Conservation (phyloP, 2,797 vertebrate genomes). For the Pampus argenteus region DNA sequence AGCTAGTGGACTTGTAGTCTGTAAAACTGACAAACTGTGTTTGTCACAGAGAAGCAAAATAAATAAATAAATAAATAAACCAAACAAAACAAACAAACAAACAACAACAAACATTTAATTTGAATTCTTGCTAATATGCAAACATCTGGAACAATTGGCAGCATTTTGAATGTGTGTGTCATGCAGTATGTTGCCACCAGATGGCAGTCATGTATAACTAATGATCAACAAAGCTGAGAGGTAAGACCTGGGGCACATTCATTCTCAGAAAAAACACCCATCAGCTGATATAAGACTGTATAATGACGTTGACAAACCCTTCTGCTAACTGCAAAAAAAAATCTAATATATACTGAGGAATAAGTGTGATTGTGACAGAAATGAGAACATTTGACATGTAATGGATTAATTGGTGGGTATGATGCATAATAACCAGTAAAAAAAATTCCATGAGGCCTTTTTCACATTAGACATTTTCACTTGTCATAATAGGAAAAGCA, state of each 20-base stretch:
- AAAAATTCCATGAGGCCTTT: no score
- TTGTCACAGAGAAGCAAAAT: no score
- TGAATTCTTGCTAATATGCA: background rate
- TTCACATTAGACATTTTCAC: no score
- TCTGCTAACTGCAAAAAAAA: background rate
- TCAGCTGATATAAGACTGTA: background rate
- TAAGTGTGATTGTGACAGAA: no score
- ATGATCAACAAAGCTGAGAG: background rate
- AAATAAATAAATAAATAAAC: no score
- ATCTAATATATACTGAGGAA: background rate
- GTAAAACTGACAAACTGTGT: no score
- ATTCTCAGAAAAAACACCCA: background rate
- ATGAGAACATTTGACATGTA: background rate
- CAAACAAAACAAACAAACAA: no score
- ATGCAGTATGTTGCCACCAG: slow-evolving; percentile 38
- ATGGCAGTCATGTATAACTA: slow-evolving; percentile 56
- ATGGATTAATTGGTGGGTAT: background rate
- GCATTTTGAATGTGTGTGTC: background rate
- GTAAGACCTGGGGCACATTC: background rate
- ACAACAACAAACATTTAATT: no score
- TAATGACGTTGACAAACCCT: background rate
- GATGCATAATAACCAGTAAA: background rate
- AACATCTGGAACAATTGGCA: background rate
- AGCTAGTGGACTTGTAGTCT: background rate
- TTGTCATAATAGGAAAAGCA: no score